A percentile compares a stretch with the other conserved stretches of the same genome.
phyloP scores from a whole-genome alignment of 2,113 vertebrate genomes.

The Mus musculus region GRCm39 chr5:84681001-84681500 shows the following conservation, averaged over 20 bases:
- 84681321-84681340: background rate
- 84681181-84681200: background rate
- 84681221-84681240: background rate
- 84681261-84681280: background rate
- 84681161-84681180: background rate
- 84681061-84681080: conserved; percentile 13
- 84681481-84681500: background rate
- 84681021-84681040: background rate
- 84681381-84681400: background rate
- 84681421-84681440: background rate
- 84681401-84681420: background rate
- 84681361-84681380: background rate
- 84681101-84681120: background rate
- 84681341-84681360: background rate
- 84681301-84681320: background rate
- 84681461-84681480: background rate
- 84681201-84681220: background rate
- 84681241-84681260: background rate
- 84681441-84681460: background rate
- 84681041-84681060: background rate
- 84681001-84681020: rapidly evolving
- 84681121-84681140: background rate
- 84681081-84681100: background rate
- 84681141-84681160: background rate
- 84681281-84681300: background rate